Base-by-base conservation (phyloP, 2,888 invertebrate species). In the Macaria liturata region DNA sequence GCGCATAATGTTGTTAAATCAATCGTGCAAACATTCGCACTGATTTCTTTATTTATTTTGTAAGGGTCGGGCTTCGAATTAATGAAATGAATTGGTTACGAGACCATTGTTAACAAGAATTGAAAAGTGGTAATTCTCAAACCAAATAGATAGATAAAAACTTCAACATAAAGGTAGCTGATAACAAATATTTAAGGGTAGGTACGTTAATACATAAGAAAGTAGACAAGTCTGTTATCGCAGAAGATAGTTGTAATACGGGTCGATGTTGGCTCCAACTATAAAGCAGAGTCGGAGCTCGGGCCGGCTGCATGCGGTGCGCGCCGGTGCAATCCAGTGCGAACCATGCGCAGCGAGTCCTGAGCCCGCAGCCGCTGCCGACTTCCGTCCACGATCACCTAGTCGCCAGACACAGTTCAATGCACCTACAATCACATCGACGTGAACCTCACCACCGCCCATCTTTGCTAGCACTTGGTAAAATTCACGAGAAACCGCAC, bases 241-340 rank as follows among this genome's bases (percentile, higher is more conserved):
- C 20, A 20, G 20, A 1, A 20, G 20, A 20, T 20, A 20, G 20
- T 20, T 20, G 20, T 20, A 20, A 20, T 20, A 20, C 20, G 20
- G 55, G 57, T 52, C 57, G 50, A 49, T 48, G 51, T 37, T 56
- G 46, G 54, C 55, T 59, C 55, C 59, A 62, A 61, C 53, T 46
- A 50, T 53, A 54, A 50, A 59, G 54, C 54, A 59, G 57, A 61
- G 53, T 61, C 47, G 55, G 52, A 55, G 49, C 57, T 59, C 49
- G 59, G 46, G 53, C 68, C 65, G 67, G 62, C 70, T 59, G 69
- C 68, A 69, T 75, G 75, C 71, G 75, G 66, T 64, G 65, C 67
- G 59, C 70, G 77, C 80, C 82, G 76, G 82, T 75, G 72, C 71
- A 69, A 79, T 74, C 83, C 75, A 70, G 80, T 74, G 68, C 60